Conservation (phyloP, 1,140 invertebrate species). For the Trichoplusia ni region DNA sequence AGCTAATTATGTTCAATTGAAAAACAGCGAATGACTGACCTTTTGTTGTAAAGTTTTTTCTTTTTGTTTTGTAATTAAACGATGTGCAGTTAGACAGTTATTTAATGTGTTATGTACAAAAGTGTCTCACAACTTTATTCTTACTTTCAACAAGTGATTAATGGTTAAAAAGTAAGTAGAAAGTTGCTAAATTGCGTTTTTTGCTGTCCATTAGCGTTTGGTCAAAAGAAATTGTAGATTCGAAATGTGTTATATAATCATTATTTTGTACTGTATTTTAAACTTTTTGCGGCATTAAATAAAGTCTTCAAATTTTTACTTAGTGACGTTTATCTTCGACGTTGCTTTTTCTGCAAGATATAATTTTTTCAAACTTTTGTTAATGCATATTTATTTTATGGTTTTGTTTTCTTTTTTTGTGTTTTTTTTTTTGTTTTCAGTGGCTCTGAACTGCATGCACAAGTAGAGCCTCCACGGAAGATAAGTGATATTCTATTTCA, state of each 20-base stretch:
- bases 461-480: slow-evolving; percentile 50
- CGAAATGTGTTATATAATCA: neutral
- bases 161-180: neutral
- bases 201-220: neutral
- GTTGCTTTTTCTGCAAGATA: too few species aligned
- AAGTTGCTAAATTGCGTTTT: neutral
- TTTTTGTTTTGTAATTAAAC: too few species aligned
- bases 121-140: too few species aligned
- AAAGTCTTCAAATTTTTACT: too few species aligned
- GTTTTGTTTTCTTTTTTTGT: slow-evolving; percentile 38
- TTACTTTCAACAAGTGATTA: neutral
- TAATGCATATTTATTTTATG: slow-evolving; percentile 25
- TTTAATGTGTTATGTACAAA: too few species aligned
- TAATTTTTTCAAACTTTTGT: too few species aligned
- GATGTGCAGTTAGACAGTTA: too few species aligned
- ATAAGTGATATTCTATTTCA: slow-evolving; percentile 77
- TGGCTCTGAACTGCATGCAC: slow-evolving; percentile 50
- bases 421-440: slow-evolving; percentile 58
- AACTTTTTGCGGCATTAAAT: too few species aligned
- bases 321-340: too few species aligned
- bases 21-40: too few species aligned
- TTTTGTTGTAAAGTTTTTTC: too few species aligned
- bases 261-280: neutral
- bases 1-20: neutral
- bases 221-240: neutral